phyloP scores from a whole-genome alignment of 2,888 invertebrate genomes.

The Folsomia candida region DNA sequence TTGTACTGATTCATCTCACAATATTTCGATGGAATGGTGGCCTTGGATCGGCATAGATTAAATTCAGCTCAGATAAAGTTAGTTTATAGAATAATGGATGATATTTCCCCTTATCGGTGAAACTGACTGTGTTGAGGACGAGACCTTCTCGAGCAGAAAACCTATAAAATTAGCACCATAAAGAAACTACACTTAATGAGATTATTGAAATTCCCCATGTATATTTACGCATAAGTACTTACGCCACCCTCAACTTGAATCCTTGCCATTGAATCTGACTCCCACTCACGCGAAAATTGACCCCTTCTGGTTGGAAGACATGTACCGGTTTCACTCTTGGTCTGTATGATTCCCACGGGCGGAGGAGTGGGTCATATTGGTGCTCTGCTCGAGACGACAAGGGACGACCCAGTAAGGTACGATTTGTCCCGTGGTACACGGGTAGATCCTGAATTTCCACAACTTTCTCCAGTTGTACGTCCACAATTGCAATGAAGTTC shows the following conservation, averaged over 20 bases:
- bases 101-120: constrained; percentile 6
- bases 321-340: neutral
- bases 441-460: constrained; percentile 11
- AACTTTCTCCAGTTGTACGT: neutral
- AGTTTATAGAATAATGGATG: constrained; percentile 9
- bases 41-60: constrained; percentile 19
- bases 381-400: too few species aligned
- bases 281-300: neutral
- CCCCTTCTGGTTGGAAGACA: neutral
- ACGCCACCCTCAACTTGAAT: constrained; percentile 7
- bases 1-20: neutral
- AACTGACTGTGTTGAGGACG: constrained; percentile 10
- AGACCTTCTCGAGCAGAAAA: constrained; percentile 8
- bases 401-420: too few species aligned
- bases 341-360: too few species aligned
- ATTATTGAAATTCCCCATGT: too few species aligned
- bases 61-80: constrained; percentile 5
- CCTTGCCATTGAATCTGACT: constrained; percentile 14
- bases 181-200: too few species aligned
- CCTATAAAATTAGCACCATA: too few species aligned
- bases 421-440: too few species aligned
- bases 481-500: neutral
- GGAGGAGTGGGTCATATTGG: too few species aligned
- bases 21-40: constrained; percentile 10
- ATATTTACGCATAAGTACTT: too few species aligned